Conservation (phyloP, 2,113 vertebrate species). For the Pterocles burchelli region DNA sequence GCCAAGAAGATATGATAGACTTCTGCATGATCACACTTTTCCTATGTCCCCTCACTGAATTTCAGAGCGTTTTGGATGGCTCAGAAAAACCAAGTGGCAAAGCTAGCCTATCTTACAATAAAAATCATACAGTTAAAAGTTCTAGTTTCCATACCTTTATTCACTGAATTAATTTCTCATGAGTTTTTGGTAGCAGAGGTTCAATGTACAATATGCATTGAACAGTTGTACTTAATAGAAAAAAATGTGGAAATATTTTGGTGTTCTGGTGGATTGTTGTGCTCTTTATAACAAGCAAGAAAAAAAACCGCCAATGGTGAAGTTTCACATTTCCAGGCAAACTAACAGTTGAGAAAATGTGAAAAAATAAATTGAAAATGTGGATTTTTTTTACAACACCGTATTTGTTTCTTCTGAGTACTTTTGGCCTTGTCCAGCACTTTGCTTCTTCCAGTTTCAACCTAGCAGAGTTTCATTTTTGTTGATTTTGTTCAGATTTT, state of each 20-base stretch:
- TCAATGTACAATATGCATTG: not conserved
- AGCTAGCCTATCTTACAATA: not conserved
- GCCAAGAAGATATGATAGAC: not conserved
- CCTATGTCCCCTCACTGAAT: not conserved
- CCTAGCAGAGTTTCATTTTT: not conserved
- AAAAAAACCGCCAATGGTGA: not conserved
- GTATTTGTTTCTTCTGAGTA: not conserved
- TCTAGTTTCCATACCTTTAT: not conserved
- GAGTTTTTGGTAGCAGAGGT: not conserved
- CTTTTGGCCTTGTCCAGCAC: not conserved
- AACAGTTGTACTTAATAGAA: not conserved
- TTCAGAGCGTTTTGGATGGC: not conserved
- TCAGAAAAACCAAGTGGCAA: not conserved
- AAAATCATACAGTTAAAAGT: not conserved
- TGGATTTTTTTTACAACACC: not conserved
- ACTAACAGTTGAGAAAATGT: not conserved
- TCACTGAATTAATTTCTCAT: not conserved
- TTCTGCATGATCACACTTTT: not conserved
- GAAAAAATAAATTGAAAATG: not conserved
- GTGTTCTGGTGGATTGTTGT: not conserved
- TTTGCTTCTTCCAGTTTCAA: not conserved
- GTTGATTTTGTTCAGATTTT: not conserved
- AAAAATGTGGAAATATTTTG: not conserved
- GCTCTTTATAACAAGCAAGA: not conserved
- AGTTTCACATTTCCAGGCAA: not conserved